phyloP scores from a whole-genome alignment of 1,140 invertebrate species.

The Apocrypta bakeri region DNA sequence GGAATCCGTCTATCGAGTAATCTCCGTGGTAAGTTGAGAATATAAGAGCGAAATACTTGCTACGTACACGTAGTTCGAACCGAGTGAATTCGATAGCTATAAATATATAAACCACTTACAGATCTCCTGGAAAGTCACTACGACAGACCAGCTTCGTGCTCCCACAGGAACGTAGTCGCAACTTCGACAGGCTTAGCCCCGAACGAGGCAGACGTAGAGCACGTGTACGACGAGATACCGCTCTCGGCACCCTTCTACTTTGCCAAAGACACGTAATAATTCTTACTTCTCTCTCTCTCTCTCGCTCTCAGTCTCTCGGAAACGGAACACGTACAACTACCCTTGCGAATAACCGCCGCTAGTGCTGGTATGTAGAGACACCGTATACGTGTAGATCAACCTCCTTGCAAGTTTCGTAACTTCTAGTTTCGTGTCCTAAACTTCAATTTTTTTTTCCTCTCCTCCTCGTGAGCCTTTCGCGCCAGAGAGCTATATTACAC shows the following conservation, averaged over 20 bases:
- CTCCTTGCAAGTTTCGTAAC: not conserved
- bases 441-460: not conserved
- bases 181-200: not conserved
- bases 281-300: not conserved
- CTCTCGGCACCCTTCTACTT: slow-evolving; percentile 58
- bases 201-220: slow-evolving; percentile 62
- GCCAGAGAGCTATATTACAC: not conserved
- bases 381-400: not conserved
- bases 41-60: too few species aligned
- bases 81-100: slow-evolving; percentile 17
- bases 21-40: slow-evolving; percentile 65
- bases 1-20: slow-evolving; percentile 65
- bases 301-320: not conserved
- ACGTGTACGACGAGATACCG: slow-evolving; percentile 72
- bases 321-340: not conserved
- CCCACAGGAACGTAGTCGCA: slow-evolving; percentile 43
- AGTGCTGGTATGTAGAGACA: not conserved
- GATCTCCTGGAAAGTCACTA: slow-evolving; percentile 70
- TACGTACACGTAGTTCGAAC: too few species aligned
- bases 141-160: slow-evolving; percentile 66
- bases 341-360: not conserved
- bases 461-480: not conserved
- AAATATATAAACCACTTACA: slow-evolving; percentile 51
- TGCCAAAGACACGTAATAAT: slow-evolving; percentile 59
- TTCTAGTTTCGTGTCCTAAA: not conserved